Evolutionary conservation across 2,797 vertebrate species (phyloP).

Genomic region (Acomys russatus): DNA sequence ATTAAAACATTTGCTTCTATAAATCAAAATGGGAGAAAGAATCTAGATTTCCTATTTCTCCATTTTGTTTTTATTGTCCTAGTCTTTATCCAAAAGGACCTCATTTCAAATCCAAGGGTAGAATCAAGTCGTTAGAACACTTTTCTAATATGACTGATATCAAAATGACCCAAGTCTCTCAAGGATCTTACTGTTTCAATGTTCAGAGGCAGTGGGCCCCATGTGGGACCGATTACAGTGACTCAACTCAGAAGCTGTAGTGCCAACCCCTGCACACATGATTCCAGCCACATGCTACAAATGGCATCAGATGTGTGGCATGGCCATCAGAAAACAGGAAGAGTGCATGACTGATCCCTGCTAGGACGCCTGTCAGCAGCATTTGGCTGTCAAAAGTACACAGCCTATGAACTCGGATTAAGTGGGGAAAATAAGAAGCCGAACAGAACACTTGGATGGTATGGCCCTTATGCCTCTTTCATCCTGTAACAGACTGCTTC

Average conservation of each 20-base stretch:
- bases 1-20: conserved; percentile 59
- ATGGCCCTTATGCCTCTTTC: neutral
- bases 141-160: neutral
- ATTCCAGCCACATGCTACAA: neutral
- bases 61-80: conserved; percentile 17
- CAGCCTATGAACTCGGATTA: neutral
- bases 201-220: neutral
- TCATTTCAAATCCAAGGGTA: conserved; percentile 35
- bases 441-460: neutral
- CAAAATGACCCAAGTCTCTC: conserved; percentile 3
- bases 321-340: neutral
- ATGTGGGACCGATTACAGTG: neutral
- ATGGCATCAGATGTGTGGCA: neutral
- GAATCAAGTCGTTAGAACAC: neutral
- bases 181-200: neutral
- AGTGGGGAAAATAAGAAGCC: conserved; percentile 10
- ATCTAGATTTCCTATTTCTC: conserved; percentile 43
- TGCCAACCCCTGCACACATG: neutral
- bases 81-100: conserved; percentile 25
- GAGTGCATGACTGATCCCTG: neutral
- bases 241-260: neutral
- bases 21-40: conserved; percentile 52
- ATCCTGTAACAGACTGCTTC: neutral
- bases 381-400: neutral
- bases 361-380: neutral